Base-by-base conservation (phyloP, 37 sponge, comb jelly and placozoan genomes). In the Agelas oroides region DNA sequence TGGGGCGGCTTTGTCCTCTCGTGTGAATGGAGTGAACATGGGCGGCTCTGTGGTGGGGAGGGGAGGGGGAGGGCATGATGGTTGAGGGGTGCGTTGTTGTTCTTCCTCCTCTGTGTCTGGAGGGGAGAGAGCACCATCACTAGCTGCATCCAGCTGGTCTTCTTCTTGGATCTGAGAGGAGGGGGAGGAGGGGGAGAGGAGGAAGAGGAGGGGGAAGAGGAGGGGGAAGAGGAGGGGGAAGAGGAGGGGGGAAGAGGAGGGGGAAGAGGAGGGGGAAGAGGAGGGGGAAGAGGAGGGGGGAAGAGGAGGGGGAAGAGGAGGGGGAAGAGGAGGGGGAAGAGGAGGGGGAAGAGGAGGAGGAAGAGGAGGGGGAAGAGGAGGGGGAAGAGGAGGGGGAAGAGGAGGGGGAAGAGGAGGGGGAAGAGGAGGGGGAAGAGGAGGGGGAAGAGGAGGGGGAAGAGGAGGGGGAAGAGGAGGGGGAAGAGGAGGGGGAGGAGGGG, bases 11-110 rank as follows among this genome's bases (percentile, higher is more conserved):
- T 15, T 23, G 27, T n/a, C n/a, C 13, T 23, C 65, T 27, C 23
- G 65, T 13, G 20, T 23, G 23, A 23, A 12, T 65, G 65, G 65
- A 13, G 65, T 70, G 70, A 28, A 70, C 70, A 70, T 11, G 31
- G 70, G 70, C 14, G 70, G 70, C 39, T 70, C 70, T 14, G 15
- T 70, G 70, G 36, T 13, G 70, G 39, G 39, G 17, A 70, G 17
- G 13, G 70, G 70, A 35, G 70, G 70, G 40, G 36, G 39, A 35
- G 70, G 39, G 13, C 17, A 13, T n/a, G n/a, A n/a, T n/a, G n/a
- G n/a, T n/a, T n/a, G n/a, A n/a, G n/a, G n/a, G n/a, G n/a, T n/a
- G n/a, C n/a, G n/a, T n/a, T n/a, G n/a, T n/a, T n/a, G n/a, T n/a
- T n/a, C n/a, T n/a, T n/a, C n/a, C n/a, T n/a, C n/a, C n/a, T n/a